These are phyloP conservation scores for Actinemys pallida DNA, from an alignment of 2,113 vertebrate species.

Conservation along the genomic window DNA sequence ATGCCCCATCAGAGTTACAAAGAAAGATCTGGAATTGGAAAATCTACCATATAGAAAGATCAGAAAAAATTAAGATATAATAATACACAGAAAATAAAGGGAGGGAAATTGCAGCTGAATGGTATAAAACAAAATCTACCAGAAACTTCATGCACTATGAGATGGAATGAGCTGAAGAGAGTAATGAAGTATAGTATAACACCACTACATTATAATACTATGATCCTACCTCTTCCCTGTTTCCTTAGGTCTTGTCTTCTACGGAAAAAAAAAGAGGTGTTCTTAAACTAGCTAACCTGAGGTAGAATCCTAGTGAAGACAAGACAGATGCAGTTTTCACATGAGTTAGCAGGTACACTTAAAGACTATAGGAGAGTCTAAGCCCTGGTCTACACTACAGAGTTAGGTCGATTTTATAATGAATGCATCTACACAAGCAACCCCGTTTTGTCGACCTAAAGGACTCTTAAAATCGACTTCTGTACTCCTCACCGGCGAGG, in stretches of 20 bases:
- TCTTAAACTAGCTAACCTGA: background rate
- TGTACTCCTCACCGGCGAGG: too few relatives aligned
- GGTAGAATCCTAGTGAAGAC: background rate
- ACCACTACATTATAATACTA: background rate
- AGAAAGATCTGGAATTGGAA: background rate
- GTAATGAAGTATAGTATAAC: background rate
- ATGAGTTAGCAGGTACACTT: background rate
- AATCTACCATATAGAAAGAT: background rate
- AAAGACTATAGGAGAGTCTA: background rate
- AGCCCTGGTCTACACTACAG: too few relatives aligned
- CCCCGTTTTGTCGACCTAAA: too few relatives aligned
- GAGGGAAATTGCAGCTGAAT: background rate
- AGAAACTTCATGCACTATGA: background rate
- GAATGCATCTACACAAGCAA: too few relatives aligned
- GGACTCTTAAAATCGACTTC: too few relatives aligned
- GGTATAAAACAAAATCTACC: background rate
- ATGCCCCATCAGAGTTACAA: background rate
- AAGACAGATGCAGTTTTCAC: background rate
- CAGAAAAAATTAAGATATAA: background rate
- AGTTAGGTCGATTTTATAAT: too few relatives aligned
- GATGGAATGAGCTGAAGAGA: background rate
- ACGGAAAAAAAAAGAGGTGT: background rate
- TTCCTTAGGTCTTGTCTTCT: background rate
- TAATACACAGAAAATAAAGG: background rate
- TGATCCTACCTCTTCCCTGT: fast-evolving